Conservation (phyloP, 2,113 vertebrate genomes). For the Recurvirostra avosetta region DNA sequence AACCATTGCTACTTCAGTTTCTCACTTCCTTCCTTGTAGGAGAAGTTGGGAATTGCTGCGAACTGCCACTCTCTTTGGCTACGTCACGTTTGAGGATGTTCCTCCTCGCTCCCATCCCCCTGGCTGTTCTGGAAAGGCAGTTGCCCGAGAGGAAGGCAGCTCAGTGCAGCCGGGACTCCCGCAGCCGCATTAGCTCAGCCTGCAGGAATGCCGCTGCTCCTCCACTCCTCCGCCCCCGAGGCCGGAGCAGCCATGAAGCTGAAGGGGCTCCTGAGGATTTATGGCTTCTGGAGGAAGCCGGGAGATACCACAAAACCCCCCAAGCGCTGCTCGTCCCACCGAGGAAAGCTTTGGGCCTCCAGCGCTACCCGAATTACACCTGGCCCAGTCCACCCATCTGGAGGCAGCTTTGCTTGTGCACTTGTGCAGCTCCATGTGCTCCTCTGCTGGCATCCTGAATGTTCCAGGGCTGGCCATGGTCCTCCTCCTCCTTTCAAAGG, state of each 20-base stretch:
- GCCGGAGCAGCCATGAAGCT: neutral
- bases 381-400: neutral
- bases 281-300: neutral
- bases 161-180: fast-evolving
- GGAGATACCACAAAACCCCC: neutral
- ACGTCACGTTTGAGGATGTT: neutral
- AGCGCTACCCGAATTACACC: neutral
- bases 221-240: neutral
- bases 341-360: neutral
- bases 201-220: neutral
- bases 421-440: neutral
- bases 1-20: neutral
- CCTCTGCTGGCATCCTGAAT: neutral
- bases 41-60: neutral
- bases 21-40: neutral
- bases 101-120: neutral
- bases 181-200: neutral
- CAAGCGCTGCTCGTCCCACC: neutral
- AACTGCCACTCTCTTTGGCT: neutral
- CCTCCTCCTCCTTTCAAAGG: neutral
- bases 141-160: neutral
- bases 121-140: neutral
- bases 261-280: neutral
- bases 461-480: neutral
- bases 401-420: fast-evolving